Percentiles rank a stretch among this genome's conserved stretches.
Conservation (phyloP, 1,140 invertebrate species). For the Conopomorpha cramerella region DNA sequence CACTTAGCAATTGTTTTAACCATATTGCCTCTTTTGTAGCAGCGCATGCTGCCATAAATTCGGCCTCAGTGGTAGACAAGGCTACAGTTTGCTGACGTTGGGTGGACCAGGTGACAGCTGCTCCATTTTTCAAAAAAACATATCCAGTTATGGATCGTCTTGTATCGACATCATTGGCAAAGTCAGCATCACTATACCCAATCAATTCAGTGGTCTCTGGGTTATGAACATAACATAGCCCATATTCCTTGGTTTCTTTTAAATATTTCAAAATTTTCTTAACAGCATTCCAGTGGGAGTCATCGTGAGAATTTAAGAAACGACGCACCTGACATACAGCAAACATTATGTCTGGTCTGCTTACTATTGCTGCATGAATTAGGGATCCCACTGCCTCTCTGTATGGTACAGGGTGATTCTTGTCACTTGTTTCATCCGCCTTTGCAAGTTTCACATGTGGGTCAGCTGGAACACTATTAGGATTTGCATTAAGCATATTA, state of each 20-base stretch:
- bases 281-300: slow-evolving; percentile 20
- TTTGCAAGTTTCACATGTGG: slow-evolving; percentile 1
- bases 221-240: too few species aligned
- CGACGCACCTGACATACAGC: slow-evolving; percentile 26
- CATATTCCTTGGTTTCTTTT: slow-evolving; percentile 9
- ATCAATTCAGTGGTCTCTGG: too few species aligned
- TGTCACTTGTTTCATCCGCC: slow-evolving; percentile 1
- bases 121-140: slow-evolving; percentile 10
- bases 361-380: slow-evolving; percentile 28
- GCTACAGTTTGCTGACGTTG: too few species aligned
- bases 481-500: not conserved
- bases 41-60: slow-evolving; percentile 8
- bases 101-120: too few species aligned
- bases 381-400: slow-evolving; percentile 37
- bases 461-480: not conserved
- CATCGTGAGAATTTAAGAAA: slow-evolving; percentile 28
- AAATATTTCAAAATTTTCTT: slow-evolving; percentile 16
- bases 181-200: too few species aligned
- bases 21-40: too few species aligned
- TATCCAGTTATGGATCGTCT: too few species aligned
- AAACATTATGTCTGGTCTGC: too few species aligned
- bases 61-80: slow-evolving; percentile 9
- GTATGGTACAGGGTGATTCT: slow-evolving; percentile 14
- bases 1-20: slow-evolving; percentile 8
- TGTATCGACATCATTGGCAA: too few species aligned